phyloP scores from a whole-genome alignment of 2,113 vertebrate species.

The Antennarius striatus region DNA sequence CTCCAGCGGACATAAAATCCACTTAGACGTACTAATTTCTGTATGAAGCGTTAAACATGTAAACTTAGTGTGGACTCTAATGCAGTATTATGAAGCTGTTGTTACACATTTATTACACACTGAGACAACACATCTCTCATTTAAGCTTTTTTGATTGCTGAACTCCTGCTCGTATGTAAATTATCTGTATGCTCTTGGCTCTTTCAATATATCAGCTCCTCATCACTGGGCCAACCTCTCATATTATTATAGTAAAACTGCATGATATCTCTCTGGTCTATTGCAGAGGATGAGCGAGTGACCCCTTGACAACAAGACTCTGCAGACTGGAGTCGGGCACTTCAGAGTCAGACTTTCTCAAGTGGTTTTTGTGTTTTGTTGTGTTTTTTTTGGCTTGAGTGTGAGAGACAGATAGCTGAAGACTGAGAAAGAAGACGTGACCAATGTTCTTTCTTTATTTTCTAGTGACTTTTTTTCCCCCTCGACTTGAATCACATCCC shows the following conservation, averaged over 20 bases:
- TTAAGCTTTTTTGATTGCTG: constrained; percentile 1
- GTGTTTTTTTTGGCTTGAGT: background rate
- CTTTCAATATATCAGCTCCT: constrained; percentile 16
- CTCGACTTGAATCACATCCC: constrained; percentile 35
- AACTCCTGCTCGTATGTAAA: constrained; percentile 20
- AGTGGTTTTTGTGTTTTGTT: too few relatives aligned
- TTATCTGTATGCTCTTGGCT: constrained; percentile 21
- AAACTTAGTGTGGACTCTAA: too few relatives aligned
- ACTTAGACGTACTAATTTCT: too few relatives aligned
- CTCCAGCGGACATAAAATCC: background rate
- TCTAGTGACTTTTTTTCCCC: constrained; percentile 3
- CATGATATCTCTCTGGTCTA: constrained; percentile 26
- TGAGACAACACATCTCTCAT: too few relatives aligned
- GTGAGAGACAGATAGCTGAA: constrained; percentile 1
- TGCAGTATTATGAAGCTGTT: too few relatives aligned
- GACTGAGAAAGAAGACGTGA: background rate
- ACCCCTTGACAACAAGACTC: constrained; percentile 34
- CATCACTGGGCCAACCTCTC: constrained; percentile 17
- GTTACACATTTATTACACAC: too few relatives aligned
- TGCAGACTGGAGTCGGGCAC: constrained; percentile 23
- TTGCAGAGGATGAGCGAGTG: constrained; percentile 33
- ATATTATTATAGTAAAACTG: background rate
- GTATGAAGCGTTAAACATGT: too few relatives aligned
- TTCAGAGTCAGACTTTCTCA: constrained; percentile 31
- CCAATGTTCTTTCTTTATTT: constrained; percentile 15